phyloP scores from a whole-genome alignment of 1,140 invertebrate genomes.

The Ceratoteleas bidentatus region DNA sequence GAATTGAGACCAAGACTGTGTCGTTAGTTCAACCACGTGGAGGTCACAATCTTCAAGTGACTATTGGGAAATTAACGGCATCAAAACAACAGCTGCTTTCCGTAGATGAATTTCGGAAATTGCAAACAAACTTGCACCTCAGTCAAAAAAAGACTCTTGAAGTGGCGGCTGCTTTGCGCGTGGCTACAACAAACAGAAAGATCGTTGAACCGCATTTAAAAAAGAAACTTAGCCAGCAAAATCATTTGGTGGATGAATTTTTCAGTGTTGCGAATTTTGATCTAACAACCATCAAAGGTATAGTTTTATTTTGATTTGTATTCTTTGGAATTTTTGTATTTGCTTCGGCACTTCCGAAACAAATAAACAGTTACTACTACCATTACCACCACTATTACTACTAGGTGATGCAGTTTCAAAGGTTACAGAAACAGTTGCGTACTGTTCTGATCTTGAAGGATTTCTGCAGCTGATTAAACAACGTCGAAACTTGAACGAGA shows the following conservation, averaged over 20 bases:
- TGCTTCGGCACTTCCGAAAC: too few species aligned
- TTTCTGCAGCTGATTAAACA: neutral
- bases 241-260: conserved; percentile 25
- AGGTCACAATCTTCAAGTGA: neutral
- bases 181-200: conserved; percentile 12
- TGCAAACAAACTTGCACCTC: neutral
- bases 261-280: conserved; percentile 20
- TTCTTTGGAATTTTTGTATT: too few species aligned
- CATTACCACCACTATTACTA: too few species aligned
- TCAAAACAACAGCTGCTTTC: neutral
- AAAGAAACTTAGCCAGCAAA: conserved; percentile 13
- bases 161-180: conserved; percentile 5
- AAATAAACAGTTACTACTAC: too few species aligned
- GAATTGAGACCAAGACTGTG: too few species aligned
- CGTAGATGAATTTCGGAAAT: neutral
- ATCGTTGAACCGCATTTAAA: conserved; percentile 16
- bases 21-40: too few species aligned
- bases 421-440: neutral
- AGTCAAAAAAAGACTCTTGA: conserved; percentile 1
- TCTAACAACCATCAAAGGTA: neutral
- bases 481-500: conserved; percentile 5
- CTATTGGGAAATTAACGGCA: neutral
- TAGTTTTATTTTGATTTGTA: neutral
- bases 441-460: neutral
- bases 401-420: neutral